Evolutionary conservation across 1,140 invertebrate species (phyloP).

Genomic region (Lycorma delicatula): DNA sequence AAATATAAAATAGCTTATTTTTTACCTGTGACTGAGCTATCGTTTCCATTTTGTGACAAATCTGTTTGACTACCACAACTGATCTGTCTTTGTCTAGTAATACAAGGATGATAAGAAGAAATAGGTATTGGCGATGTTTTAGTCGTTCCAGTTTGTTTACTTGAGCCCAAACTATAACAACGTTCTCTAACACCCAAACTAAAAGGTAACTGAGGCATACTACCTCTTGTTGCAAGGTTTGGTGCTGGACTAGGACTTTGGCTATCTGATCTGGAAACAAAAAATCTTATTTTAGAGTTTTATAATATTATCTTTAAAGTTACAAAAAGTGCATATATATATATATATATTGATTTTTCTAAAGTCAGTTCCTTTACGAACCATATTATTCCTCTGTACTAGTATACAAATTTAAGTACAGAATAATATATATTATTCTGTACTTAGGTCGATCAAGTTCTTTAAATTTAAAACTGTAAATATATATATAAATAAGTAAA

Average conservation of each 20-base stretch:
- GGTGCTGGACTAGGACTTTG: background rate
- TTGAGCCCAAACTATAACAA: slow-evolving; percentile 49
- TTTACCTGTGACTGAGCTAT: too few relatives aligned
- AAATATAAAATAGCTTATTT: too few relatives aligned
- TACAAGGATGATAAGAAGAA: background rate
- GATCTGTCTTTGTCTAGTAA: slow-evolving; percentile 42
- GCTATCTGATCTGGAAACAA: background rate
- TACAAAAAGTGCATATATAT: too few relatives aligned
- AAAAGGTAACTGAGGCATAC: slow-evolving; percentile 47
- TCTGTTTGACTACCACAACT: slow-evolving; percentile 65
- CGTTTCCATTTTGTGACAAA: background rate
- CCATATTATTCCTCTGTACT: too few relatives aligned
- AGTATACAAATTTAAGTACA: too few relatives aligned
- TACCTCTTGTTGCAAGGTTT: too few relatives aligned
- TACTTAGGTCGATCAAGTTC: background rate
- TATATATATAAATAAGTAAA: too few relatives aligned
- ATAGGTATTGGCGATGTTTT: background rate
- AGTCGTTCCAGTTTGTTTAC: background rate
- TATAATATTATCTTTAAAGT: too few relatives aligned
- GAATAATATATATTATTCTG: too few relatives aligned
- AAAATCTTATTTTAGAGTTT: too few relatives aligned
- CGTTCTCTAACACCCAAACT: slow-evolving; percentile 32
- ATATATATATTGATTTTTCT: too few relatives aligned
- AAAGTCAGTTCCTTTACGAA: too few relatives aligned
- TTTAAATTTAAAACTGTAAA: background rate